Conservation (phyloP, 1,140 invertebrate species). For the Caenorhabditis briggsae region DNA sequence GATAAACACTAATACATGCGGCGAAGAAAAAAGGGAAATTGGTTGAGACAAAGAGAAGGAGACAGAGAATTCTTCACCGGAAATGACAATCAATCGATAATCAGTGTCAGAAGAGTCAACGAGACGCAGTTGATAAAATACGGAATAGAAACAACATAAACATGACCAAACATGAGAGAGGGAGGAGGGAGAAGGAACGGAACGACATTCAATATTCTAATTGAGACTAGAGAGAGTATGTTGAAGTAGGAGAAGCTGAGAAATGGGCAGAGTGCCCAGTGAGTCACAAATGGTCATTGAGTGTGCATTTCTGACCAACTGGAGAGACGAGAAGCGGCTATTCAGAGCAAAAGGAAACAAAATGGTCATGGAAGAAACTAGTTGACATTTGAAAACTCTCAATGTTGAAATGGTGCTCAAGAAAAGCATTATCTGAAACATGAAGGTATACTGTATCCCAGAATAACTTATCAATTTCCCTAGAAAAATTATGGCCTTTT, state of each 20-base stretch:
- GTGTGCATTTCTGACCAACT: slow-evolving; percentile 43
- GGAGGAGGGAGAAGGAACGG: neutral
- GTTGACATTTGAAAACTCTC: neutral
- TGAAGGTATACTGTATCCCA: too few relatives aligned
- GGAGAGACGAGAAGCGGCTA: neutral
- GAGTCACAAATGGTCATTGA: slow-evolving; percentile 54
- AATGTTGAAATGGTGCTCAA: too few relatives aligned
- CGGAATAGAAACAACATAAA: slow-evolving; percentile 39
- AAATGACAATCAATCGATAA: slow-evolving; percentile 53
- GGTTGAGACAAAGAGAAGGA: slow-evolving; percentile 34
- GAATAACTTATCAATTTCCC: too few relatives aligned
- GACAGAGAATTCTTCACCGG: neutral
- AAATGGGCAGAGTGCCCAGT: slow-evolving; percentile 11
- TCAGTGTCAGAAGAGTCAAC: slow-evolving; percentile 15
- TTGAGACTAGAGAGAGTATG: slow-evolving; percentile 5
- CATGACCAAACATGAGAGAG: slow-evolving; percentile 39
- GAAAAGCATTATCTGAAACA: too few relatives aligned
- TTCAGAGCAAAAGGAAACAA: neutral
- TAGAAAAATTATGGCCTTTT: too few relatives aligned
- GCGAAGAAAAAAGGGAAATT: neutral
- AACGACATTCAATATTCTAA: slow-evolving; percentile 53
- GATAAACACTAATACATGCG: slow-evolving; percentile 43
- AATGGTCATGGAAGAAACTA: neutral
- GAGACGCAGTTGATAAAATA: slow-evolving; percentile 43
- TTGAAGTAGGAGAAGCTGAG: neutral